Base-by-base conservation (phyloP, 2,113 vertebrate species). In the Rana temporaria region DNA sequence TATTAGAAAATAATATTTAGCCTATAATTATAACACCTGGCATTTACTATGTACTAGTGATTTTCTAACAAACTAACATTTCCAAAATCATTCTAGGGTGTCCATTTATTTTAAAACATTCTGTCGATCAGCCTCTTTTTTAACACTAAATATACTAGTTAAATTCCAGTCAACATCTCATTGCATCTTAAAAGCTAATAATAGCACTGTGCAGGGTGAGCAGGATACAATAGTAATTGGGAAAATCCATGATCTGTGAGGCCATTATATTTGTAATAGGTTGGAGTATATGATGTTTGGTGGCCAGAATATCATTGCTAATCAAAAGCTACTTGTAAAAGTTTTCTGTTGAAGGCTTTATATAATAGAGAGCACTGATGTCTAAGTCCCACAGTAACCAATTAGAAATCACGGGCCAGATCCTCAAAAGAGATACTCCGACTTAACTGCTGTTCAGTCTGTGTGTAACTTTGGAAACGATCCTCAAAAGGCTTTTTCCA, bases 151-250 rank as follows among this genome's bases (percentile, higher is more conserved):
- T n/a, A n/a, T 30, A 30, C 26, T 30, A 48, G 20, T 63, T 57
- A 24, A 56, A 60, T 67, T 20, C 18, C 48, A 66, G 74, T 82
- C 22, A 65, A 66, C 65, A 42, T 18, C n/a, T 17, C 48, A 73
- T 65, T 30, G 32, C 24, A 38, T 24, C 20, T 81, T 56, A 17
- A 57, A 42, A 53, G 60, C 34, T 81, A 72, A 65, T 24, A 64
- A 81, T 64, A 34, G 59, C 22, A 63, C 16, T 20, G 14, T n/a
- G 42, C 19, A 22, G 52, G 17, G 62, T 32, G 20, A 71, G 48
- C 38, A 42, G 38, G 2, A 2, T 53, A 48, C 57, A 64, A 64
- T 53, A 72, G 32, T 20, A 64, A 55, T n/a, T 19, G 38, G 57
- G 16, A 69, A 68, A 22, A 1, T 6, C 26, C 38, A 57, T 69